These are phyloP conservation scores for Morone saxatilis DNA, from an alignment of 2,113 vertebrate species.

Conservation along the genomic window DNA sequence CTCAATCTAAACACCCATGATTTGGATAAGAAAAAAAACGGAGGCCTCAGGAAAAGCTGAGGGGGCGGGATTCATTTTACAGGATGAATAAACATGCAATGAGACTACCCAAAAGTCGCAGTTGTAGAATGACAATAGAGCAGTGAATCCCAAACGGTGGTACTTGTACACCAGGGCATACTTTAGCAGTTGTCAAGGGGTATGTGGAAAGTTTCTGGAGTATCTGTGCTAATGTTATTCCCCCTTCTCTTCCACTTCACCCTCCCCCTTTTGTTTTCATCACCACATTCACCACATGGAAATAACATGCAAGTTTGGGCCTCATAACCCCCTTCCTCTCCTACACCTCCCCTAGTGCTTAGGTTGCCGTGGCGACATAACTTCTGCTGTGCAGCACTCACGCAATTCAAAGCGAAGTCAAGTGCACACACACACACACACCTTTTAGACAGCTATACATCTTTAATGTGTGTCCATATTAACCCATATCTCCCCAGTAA, in stretches of 20 bases:
- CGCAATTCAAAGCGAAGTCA: slow-evolving; percentile 12
- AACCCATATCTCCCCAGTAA: slow-evolving; percentile 18
- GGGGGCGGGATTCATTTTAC: neutral
- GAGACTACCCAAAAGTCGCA: neutral
- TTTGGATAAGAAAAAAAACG: neutral
- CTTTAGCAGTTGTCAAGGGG: neutral
- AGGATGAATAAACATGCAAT: neutral
- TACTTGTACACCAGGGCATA: neutral
- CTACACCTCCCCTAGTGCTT: neutral
- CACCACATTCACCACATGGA: slow-evolving; percentile 10
- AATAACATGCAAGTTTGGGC: slow-evolving; percentile 33
- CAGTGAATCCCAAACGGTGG: neutral
- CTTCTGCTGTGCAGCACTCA: slow-evolving; percentile 27
- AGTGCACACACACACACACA: neutral
- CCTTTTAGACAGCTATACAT: slow-evolving; percentile 26
- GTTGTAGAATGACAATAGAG: neutral
- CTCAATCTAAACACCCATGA: neutral
- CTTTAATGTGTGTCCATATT: slow-evolving; percentile 55
- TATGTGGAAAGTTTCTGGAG: neutral
- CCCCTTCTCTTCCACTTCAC: neutral
- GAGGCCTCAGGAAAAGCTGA: neutral
- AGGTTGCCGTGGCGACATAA: slow-evolving; percentile 57
- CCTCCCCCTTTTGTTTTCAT: neutral
- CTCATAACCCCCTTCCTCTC: neutral
- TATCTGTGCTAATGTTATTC: neutral